phyloP scores from a whole-genome alignment of 2,113 vertebrate species.

The Amia ocellicauda region DNA sequence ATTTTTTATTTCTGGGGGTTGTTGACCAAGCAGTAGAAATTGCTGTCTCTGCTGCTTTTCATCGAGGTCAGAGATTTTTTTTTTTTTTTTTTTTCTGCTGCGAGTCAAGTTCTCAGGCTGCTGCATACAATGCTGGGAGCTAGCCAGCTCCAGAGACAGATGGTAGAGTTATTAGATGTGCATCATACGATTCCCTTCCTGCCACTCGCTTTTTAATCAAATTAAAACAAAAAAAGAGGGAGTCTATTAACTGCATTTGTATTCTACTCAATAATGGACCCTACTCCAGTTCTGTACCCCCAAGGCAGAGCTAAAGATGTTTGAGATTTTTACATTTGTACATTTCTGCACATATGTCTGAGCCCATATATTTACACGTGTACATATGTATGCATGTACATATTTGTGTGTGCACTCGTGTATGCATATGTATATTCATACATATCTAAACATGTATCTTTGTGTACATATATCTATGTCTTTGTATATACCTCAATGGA shows the following conservation, averaged over 20 bases:
- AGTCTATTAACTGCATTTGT: slow-evolving; percentile 77
- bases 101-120: slow-evolving; percentile 74
- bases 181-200: slow-evolving; percentile 92
- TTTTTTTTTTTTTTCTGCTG: slow-evolving; percentile 13
- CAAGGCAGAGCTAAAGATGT: slow-evolving; percentile 59
- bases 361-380: neutral
- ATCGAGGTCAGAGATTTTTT: slow-evolving; percentile 40
- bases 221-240: slow-evolving; percentile 86
- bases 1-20: slow-evolving; percentile 49
- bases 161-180: slow-evolving; percentile 98
- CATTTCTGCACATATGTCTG: slow-evolving; percentile 14
- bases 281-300: slow-evolving; percentile 65
- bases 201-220: slow-evolving; percentile 97
- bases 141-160: slow-evolving; percentile 91
- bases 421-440: neutral
- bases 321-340: slow-evolving; percentile 17
- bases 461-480: neutral
- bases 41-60: slow-evolving; percentile 61
- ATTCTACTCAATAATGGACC: slow-evolving; percentile 72
- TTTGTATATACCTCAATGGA: neutral
- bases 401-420: neutral
- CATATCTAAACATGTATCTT: neutral
- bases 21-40: slow-evolving; percentile 65
- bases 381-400: slow-evolving; percentile 1
- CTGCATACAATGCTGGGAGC: slow-evolving; percentile 90